These are phyloP conservation scores for Edolisoma coerulescens DNA, from an alignment of 2,113 vertebrate species.

Conservation along the genomic window DNA sequence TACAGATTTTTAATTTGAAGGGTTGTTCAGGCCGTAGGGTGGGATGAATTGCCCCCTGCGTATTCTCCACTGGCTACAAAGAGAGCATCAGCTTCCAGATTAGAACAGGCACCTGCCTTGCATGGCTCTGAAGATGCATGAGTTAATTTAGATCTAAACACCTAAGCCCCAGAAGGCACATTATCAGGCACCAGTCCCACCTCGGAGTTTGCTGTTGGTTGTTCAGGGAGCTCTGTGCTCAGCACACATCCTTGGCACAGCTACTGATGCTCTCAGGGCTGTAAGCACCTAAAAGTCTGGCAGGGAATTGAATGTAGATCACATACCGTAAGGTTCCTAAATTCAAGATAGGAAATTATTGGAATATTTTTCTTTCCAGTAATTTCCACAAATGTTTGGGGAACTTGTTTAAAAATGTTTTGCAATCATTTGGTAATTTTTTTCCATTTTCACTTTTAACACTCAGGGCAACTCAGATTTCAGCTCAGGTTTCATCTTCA, in stretches of 20 bases:
- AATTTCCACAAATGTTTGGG: not conserved
- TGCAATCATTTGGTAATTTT: not conserved
- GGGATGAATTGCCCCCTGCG: not conserved
- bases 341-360: not conserved
- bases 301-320: not conserved
- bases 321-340: not conserved
- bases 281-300: not conserved
- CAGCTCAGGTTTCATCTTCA: not conserved
- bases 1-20: not conserved
- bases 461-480: not conserved
- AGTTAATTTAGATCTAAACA: not conserved
- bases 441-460: not conserved
- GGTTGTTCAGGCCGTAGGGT: not conserved
- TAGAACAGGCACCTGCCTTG: not conserved
- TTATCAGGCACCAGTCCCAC: not conserved
- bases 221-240: not conserved
- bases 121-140: not conserved
- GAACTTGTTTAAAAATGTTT: not conserved
- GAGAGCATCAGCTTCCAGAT: not conserved
- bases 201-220: not conserved
- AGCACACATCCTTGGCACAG: not conserved
- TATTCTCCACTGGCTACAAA: not conserved
- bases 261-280: not conserved
- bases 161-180: not conserved
- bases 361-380: not conserved